Percentiles rank a stretch among this genome's conserved stretches.
phyloP scores from a whole-genome alignment of 2,113 vertebrate species.

The Bagarius yarrelli region DNA sequence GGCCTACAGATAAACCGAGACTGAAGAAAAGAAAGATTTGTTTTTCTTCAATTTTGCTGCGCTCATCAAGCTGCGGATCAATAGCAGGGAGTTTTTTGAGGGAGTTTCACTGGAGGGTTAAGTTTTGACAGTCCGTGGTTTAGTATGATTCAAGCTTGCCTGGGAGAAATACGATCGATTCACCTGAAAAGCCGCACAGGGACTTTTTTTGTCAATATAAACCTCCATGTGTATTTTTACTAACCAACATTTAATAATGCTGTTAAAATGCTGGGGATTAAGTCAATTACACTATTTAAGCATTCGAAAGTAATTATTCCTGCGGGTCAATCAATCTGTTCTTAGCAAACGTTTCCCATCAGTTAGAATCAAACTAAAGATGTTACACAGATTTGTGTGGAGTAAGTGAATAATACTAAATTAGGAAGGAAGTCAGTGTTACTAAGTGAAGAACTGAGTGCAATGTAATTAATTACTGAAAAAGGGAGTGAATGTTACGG shows the following conservation, averaged over 20 bases:
- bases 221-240: conserved; percentile 48
- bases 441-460: too few species aligned
- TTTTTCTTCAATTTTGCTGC: conserved; percentile 38
- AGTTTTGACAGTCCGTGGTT: conserved; percentile 56
- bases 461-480: too few species aligned
- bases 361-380: neutral
- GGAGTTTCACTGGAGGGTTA: conserved; percentile 49
- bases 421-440: neutral
- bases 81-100: conserved; percentile 51
- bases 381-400: neutral
- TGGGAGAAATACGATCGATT: conserved; percentile 52
- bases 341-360: neutral
- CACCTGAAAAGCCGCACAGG: conserved; percentile 52
- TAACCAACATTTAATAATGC: conserved; percentile 50
- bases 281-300: conserved; percentile 48
- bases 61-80: conserved; percentile 49
- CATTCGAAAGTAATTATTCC: conserved; percentile 32
- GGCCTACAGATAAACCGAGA: neutral
- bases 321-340: conserved; percentile 16
- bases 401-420: too few species aligned
- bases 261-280: conserved; percentile 51
- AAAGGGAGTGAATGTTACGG: neutral
- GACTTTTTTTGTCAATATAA: conserved; percentile 55
- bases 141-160: conserved; percentile 57
- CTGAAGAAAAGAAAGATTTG: conserved; percentile 29